Conservation (phyloP, 2,888 invertebrate genomes). For the Troides oblongomaculatus region DNA sequence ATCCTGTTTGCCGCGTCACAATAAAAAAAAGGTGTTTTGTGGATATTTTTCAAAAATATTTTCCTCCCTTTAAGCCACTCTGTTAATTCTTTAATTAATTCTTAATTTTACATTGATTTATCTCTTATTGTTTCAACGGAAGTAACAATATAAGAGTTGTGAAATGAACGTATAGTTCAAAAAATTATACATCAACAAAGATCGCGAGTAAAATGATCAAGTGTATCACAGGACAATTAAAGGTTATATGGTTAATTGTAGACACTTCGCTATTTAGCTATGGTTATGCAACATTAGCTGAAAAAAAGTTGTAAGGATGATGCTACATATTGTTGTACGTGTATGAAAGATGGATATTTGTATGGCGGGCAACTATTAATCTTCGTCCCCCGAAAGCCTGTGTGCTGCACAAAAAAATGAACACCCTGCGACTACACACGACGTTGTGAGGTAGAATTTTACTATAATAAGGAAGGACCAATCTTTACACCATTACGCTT, state of each 20-base stretch:
- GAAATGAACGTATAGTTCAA: too few relatives aligned
- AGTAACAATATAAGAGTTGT: too few relatives aligned
- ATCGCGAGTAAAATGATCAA: too few relatives aligned
- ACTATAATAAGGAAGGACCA: neutral
- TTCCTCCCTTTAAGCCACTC: too few relatives aligned
- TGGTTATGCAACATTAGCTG: neutral
- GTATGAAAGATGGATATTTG: conserved; percentile 55
- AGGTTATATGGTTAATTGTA: too few relatives aligned
- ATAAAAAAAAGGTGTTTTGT: too few relatives aligned
- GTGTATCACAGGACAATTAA: too few relatives aligned
- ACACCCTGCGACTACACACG: conserved; percentile 34
- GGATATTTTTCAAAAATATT: neutral
- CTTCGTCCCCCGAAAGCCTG: conserved; percentile 68
- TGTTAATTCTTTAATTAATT: too few relatives aligned
- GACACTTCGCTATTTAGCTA: neutral
- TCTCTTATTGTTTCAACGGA: too few relatives aligned
- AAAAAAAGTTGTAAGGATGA: conserved; percentile 2
- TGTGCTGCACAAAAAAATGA: conserved; percentile 60
- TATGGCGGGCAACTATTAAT: conserved; percentile 65
- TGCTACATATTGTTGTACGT: conserved; percentile 30
- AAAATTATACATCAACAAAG: too few relatives aligned
- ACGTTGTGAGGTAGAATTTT: conserved; percentile 28
- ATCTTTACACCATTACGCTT: neutral
- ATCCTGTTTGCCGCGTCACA: too few relatives aligned
- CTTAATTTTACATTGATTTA: too few relatives aligned